Conservation (phyloP, 2,797 vertebrate species). For the Menidia menidia region DNA sequence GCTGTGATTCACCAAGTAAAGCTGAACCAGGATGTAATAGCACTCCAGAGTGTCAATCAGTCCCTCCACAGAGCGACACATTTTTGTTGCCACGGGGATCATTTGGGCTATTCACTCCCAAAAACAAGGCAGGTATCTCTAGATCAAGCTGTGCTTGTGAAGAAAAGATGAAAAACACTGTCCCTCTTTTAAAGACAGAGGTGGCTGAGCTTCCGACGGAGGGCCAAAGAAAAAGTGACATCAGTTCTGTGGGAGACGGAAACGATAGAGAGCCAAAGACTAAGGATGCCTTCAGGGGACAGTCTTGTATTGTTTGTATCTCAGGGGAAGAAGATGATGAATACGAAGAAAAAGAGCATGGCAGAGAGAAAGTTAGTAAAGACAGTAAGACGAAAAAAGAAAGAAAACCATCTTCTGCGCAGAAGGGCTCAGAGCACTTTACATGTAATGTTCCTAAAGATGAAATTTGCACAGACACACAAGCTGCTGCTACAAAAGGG, state of each 20-base stretch:
- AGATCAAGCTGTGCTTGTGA: conserved; percentile 42
- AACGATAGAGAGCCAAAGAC: conserved; percentile 72
- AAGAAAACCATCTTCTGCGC: conserved; percentile 43
- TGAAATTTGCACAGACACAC: conserved; percentile 66
- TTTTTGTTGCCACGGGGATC: conserved; percentile 80
- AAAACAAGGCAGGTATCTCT: conserved; percentile 65
- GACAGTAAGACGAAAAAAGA: conserved; percentile 37
- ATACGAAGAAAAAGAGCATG: conserved; percentile 35
- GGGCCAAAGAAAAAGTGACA: conserved; percentile 42
- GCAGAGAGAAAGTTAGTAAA: conserved; percentile 25
- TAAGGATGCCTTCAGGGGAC: conserved; percentile 59
- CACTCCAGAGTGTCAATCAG: conserved; percentile 45
- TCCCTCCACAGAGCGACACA: conserved; percentile 44
- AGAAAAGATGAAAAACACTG: conserved; percentile 24
- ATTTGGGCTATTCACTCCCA: conserved; percentile 83
- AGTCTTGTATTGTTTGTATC: conserved; percentile 57
- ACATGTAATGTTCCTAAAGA: conserved; percentile 30
- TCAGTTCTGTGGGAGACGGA: conserved; percentile 43
- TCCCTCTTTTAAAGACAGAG: conserved; percentile 28
- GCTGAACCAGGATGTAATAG: conserved; percentile 41
- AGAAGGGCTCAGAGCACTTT: conserved; percentile 44
- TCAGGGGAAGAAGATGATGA: conserved; percentile 59
- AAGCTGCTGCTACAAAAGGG: conserved; percentile 63
- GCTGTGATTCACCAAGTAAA: conserved; percentile 30
- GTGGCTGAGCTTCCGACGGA: conserved; percentile 37